A percentile compares a stretch with the other conserved stretches of the same genome.
Evolutionary conservation across 2,888 invertebrate genomes (phyloP).

Genomic region (Ptychoptera albimana): DNA sequence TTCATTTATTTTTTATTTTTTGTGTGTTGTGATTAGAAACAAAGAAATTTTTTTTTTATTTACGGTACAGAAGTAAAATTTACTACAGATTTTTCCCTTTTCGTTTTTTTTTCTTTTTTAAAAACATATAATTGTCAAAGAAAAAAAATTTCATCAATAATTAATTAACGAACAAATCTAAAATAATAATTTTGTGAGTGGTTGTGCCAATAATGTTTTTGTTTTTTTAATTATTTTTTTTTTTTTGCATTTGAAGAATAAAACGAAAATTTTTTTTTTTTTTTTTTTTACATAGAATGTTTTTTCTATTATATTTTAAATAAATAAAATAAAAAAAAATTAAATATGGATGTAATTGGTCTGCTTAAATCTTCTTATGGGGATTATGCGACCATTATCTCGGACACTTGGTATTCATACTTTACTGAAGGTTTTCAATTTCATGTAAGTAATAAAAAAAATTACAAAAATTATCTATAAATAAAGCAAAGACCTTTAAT

Average conservation of each 20-base stretch:
- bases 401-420: slow-evolving; percentile 34
- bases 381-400: slow-evolving; percentile 22
- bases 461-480: background rate
- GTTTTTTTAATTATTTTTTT: no score
- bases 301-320: background rate
- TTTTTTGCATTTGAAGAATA: background rate
- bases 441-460: slow-evolving; percentile 30
- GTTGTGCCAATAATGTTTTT: no score
- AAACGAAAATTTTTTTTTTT: background rate
- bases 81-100: no score
- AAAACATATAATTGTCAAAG: no score
- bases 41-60: no score
- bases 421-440: slow-evolving; percentile 35
- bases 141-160: no score
- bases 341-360: slow-evolving; percentile 21
- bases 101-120: no score
- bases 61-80: no score
- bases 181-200: no score
- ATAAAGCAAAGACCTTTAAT: slow-evolving; percentile 3
- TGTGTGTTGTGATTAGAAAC: no score
- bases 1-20: no score
- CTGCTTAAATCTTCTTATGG: slow-evolving; percentile 17
- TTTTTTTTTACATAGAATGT: background rate
- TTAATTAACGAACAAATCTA: no score
- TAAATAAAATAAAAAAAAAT: background rate